A percentile compares a stretch with the other conserved stretches of the same genome.
Evolutionary conservation across 2,797 vertebrate genomes (phyloP).

Genomic region (Pelobates cultripes): DNA sequence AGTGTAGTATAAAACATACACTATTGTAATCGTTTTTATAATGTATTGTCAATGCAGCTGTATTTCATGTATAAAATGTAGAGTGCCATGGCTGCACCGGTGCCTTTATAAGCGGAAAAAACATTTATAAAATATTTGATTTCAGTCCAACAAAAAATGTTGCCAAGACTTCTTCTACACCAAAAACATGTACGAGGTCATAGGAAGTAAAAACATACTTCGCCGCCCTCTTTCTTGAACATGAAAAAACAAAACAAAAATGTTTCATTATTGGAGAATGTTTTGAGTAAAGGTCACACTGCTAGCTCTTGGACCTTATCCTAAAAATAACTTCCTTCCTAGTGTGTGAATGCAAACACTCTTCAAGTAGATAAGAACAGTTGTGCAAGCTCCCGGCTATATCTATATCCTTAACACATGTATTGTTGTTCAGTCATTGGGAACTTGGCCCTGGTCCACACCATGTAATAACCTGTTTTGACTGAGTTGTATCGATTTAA

Average conservation of each 20-base stretch:
- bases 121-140: conserved; percentile 19
- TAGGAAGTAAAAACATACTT: conserved; percentile 29
- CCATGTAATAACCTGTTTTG: background rate
- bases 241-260: conserved; percentile 20
- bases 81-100: background rate
- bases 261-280: conserved; percentile 37
- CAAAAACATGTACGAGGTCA: conserved; percentile 24
- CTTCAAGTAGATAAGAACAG: background rate
- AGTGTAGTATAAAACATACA: too few species aligned
- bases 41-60: background rate
- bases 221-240: background rate
- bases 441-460: background rate
- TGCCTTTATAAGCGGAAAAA: background rate
- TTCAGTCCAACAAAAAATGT: background rate
- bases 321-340: conserved; percentile 51
- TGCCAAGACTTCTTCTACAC: conserved; percentile 19
- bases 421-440: background rate
- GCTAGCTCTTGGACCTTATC: conserved; percentile 37
- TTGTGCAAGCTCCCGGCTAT: background rate
- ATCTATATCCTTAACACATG: background rate
- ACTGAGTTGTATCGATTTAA: background rate
- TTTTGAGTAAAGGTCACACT: conserved; percentile 28
- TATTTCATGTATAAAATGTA: background rate
- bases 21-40: too few species aligned
- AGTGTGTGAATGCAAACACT: conserved; percentile 24